These are phyloP conservation scores for Lutraria rhynchaena DNA, from an alignment of 1,140 invertebrate genomes.

Conservation along the genomic window DNA sequence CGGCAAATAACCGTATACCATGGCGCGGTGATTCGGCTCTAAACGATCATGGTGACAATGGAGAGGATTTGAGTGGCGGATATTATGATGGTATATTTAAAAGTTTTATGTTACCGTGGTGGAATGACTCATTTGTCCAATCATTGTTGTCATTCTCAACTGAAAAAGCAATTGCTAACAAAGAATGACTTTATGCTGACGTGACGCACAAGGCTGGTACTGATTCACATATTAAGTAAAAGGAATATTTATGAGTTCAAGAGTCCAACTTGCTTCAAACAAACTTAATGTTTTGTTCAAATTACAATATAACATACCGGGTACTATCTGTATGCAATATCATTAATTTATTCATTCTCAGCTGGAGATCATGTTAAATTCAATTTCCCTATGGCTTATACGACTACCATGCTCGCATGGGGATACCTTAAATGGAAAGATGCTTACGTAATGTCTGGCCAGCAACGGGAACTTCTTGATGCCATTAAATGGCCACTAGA, in stretches of 20 bases:
- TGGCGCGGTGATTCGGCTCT: slow-evolving; percentile 79
- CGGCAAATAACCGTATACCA: slow-evolving; percentile 74
- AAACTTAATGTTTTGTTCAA: no score
- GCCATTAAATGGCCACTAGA: slow-evolving; percentile 86
- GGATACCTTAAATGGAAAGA: slow-evolving; percentile 84
- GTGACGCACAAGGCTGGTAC: no score
- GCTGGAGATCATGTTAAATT: slow-evolving; percentile 87
- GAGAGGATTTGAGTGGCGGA: slow-evolving; percentile 78
- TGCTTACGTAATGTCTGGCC: slow-evolving; percentile 83
- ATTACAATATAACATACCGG: no score
- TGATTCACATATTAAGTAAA: no score
- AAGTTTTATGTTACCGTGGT: no score
- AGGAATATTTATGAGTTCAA: no score
- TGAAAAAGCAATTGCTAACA: no score
- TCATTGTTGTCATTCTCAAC: no score
- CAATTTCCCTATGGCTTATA: slow-evolving; percentile 86
- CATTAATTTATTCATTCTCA: slow-evolving; percentile 72
- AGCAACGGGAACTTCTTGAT: slow-evolving; percentile 82
- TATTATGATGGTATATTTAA: slow-evolving; percentile 58
- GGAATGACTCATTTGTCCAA: background rate
- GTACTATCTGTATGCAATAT: no score
- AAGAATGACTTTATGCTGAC: no score
- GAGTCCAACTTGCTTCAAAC: no score
- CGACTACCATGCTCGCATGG: slow-evolving; percentile 86
- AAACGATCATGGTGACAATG: slow-evolving; percentile 72